phyloP scores from a whole-genome alignment of 2,888 invertebrate species.

The Hesperia comma region DNA sequence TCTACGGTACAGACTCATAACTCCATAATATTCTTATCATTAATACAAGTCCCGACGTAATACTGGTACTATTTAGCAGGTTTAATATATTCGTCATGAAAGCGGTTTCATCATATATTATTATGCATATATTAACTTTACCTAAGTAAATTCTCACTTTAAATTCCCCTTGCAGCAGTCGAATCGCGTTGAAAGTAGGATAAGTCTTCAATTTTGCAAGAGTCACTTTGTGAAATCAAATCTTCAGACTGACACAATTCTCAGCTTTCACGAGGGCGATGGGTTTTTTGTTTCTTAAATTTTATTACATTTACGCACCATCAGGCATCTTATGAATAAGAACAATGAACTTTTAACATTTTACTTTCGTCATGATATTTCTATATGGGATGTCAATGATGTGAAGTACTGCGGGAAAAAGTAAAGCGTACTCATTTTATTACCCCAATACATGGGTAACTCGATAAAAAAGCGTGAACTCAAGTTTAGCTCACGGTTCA shows the following conservation, averaged over 20 bases:
- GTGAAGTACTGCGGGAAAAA: background rate
- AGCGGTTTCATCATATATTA: no score
- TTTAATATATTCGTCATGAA: no score
- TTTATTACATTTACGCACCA: constrained; percentile 36
- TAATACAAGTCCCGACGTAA: no score
- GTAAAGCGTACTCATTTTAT: background rate
- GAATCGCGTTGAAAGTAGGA: constrained; percentile 23
- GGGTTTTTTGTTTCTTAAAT: constrained; percentile 35
- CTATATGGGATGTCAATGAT: background rate
- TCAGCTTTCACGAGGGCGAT: constrained; percentile 15
- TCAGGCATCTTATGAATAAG: constrained; percentile 31
- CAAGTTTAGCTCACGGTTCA: no score
- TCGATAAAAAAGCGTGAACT: background rate
- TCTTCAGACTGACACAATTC: constrained; percentile 31
- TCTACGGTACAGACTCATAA: no score
- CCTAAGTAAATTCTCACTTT: constrained; percentile 26
- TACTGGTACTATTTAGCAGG: no score
- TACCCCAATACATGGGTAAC: background rate
- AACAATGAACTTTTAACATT: constrained; percentile 17
- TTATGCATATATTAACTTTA: background rate
- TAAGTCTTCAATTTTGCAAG: constrained; percentile 30
- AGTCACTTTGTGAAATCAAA: constrained; percentile 35
- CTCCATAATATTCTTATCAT: no score
- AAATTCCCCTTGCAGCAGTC: constrained; percentile 16
- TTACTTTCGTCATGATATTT: background rate